Evolutionary conservation across 2,113 vertebrate genomes (phyloP).

Genomic region (Callocephalon fimbriatum): DNA sequence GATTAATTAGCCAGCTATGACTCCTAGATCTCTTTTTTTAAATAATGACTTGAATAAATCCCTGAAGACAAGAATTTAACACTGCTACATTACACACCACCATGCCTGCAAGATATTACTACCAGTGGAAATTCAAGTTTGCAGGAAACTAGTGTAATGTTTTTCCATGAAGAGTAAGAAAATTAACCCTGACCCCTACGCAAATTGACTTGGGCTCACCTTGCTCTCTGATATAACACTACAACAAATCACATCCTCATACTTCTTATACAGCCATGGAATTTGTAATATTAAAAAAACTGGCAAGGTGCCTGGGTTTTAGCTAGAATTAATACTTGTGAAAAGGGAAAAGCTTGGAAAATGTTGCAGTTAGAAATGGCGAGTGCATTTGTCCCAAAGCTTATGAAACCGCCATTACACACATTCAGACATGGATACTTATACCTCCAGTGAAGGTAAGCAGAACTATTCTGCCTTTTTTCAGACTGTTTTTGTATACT

Average conservation of each 20-base stretch:
- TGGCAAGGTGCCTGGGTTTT: background rate
- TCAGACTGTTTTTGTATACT: conserved; percentile 10
- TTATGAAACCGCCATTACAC: background rate
- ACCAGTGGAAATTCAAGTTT: conserved; percentile 74
- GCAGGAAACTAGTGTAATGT: conserved; percentile 56
- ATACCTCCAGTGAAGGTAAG: background rate
- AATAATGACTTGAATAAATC: conserved; percentile 75
- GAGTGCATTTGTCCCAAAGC: background rate
- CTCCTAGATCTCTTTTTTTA: conserved; percentile 76
- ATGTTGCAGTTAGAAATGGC: background rate
- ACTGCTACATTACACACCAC: conserved; percentile 52
- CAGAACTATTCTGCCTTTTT: conserved; percentile 32
- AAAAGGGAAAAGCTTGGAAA: conserved; percentile 36
- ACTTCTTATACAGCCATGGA: conserved; percentile 33
- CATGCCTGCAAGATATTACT: conserved; percentile 64
- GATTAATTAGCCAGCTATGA: conserved; percentile 78
- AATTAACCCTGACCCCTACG: conserved; percentile 62
- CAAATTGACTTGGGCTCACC: conserved; percentile 18
- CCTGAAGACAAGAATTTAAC: conserved; percentile 71
- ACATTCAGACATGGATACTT: background rate
- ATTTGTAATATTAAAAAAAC: conserved; percentile 13
- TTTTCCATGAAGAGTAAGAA: conserved; percentile 61
- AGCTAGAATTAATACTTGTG: conserved; percentile 17
- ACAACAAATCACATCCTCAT: conserved; percentile 54
- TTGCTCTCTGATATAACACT: conserved; percentile 22